Conservation (phyloP, 2,888 invertebrate species). For the Metacarcinus magister region DNA sequence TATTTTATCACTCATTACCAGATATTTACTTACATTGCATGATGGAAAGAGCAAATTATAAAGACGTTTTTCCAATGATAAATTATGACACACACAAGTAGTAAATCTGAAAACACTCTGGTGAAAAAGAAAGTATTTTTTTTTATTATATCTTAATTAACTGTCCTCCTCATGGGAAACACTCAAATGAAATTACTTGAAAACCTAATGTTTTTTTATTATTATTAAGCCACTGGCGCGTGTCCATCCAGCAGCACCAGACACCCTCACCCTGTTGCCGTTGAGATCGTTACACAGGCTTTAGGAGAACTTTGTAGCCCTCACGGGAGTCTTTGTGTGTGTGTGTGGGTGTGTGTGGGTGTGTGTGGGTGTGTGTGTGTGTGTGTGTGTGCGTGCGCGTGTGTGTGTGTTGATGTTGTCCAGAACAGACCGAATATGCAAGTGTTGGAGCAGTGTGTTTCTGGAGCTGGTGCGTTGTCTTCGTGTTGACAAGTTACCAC, state of each 20-base stretch:
- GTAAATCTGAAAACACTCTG: background rate
- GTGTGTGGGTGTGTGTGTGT: background rate
- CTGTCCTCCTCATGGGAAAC: background rate
- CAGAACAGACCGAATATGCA: background rate
- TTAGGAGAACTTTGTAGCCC: background rate
- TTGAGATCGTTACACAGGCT: background rate
- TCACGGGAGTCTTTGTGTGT: conserved; percentile 14
- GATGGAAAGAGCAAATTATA: background rate
- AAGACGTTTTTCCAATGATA: background rate
- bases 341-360: conserved; percentile 16
- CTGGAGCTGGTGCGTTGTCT: background rate
- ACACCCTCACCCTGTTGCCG: background rate
- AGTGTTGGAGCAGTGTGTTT: background rate
- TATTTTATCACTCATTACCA: background rate
- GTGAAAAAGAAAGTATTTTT: background rate
- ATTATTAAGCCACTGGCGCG: background rate
- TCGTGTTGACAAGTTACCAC: conserved; percentile 18
- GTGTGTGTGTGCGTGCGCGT: background rate
- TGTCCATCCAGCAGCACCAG: background rate
- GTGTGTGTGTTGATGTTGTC: conserved; percentile 31
- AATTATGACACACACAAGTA: background rate
- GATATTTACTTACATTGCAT: background rate
- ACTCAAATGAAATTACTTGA: conserved; percentile 4
- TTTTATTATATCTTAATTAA: background rate
- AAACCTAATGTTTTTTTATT: background rate